A percentile compares a stretch with the other conserved stretches of the same genome.
These are phyloP conservation scores for Protaetia brevitarsis DNA, from an alignment of 1,140 invertebrate genomes.

Conservation along the genomic window DNA sequence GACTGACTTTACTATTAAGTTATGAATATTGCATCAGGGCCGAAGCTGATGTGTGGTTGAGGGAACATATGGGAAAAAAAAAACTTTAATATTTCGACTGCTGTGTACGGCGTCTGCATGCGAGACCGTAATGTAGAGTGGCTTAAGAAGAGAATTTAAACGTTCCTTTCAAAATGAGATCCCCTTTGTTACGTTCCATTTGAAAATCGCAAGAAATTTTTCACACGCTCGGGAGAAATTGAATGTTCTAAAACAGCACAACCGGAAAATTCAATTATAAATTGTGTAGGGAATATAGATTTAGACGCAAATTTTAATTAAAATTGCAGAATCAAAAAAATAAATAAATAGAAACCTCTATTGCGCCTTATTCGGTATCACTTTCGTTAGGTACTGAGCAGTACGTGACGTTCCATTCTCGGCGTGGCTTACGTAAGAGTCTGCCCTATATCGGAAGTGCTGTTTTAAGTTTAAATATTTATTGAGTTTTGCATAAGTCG, in stretches of 20 bases:
- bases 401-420: neutral
- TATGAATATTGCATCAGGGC: conserved; percentile 4
- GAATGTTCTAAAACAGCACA: neutral
- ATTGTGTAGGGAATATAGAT: too few species aligned
- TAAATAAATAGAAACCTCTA: too few species aligned
- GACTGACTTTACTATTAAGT: neutral
- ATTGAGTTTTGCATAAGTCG: neutral
- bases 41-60: neutral
- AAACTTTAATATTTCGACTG: neutral
- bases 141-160: neutral
- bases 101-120: too few species aligned
- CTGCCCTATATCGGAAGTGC: neutral
- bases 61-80: neutral
- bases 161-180: neutral
- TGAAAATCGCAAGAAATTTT: neutral
- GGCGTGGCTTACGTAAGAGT: neutral
- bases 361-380: neutral
- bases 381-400: neutral
- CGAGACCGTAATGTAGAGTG: neutral
- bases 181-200: neutral
- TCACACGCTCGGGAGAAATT: neutral
- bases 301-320: too few species aligned
- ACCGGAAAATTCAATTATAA: too few species aligned
- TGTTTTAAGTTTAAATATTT: neutral
- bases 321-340: too few species aligned